These are phyloP conservation scores for Neoniphon sammara DNA, from an alignment of 2,797 vertebrate genomes.

Conservation along the genomic window DNA sequence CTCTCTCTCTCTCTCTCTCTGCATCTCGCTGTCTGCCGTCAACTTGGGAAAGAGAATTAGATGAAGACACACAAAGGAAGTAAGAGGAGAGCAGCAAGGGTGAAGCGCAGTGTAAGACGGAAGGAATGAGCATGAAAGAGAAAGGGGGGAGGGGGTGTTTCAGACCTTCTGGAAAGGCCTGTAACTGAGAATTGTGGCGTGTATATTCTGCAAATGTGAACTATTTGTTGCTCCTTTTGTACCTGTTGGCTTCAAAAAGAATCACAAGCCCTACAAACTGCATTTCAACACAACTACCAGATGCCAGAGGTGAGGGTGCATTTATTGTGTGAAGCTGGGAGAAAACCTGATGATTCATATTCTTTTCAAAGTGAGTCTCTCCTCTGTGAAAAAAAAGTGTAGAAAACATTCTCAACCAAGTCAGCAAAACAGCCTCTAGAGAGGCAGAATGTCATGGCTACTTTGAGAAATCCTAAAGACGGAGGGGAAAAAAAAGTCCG, in stretches of 20 bases:
- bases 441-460: conserved; percentile 12
- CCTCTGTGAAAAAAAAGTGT: background rate
- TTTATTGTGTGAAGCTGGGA: conserved; percentile 10
- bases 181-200: background rate
- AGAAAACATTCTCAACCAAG: conserved; percentile 12
- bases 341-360: conserved; percentile 30
- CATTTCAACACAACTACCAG: background rate
- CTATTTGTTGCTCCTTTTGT: conserved; percentile 11
- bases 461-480: conserved; percentile 41
- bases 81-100: conserved; percentile 2
- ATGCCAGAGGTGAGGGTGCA: background rate
- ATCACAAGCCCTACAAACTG: background rate
- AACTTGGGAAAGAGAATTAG: conserved; percentile 47
- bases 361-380: conserved; percentile 7
- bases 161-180: background rate
- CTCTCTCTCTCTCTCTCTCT: conserved; percentile 10
- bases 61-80: conserved; percentile 42
- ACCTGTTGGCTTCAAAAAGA: conserved; percentile 8
- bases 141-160: background rate
- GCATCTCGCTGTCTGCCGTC: conserved; percentile 53
- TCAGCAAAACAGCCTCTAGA: conserved; percentile 41
- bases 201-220: background rate
- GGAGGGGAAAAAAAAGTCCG: conserved; percentile 13
- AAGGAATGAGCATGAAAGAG: background rate
- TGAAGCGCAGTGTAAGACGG: background rate